Base-by-base conservation (phyloP, 2,888 invertebrate genomes). In the Calephelis perditalis region DNA sequence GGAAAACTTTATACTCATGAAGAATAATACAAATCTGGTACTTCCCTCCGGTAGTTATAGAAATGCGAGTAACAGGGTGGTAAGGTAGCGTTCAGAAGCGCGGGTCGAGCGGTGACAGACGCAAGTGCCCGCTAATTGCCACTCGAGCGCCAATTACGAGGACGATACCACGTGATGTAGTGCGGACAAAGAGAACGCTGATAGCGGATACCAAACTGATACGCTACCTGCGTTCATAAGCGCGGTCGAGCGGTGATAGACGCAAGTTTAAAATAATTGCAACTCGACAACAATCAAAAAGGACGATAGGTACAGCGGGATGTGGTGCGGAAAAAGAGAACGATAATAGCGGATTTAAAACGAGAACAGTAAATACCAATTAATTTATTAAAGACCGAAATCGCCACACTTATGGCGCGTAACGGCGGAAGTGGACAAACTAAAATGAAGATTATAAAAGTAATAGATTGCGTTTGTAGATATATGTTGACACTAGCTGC, bases 201-300 rank as follows among this genome's bases (percentile, higher is more conserved):
- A 57, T 15, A 56, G 64, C 62, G 58, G 59, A 61, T 64, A 61
- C 15, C 5, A 40, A 40, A 40, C 7, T 40, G 5, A 8, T 40
- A 40, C 4, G 26, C 26, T 26, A 26, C 3, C 4, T 26, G 52
- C 36, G 52, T 52, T 52, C 52, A 52, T 26, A 35, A 36, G 52
- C 52, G 52, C 15, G n/a, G 43, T 59, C 9, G n/a, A 40, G 43
- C 46, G 73, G 73, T 76, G 78, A 81, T 80, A 79, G 79, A 78
- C 77, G 75, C 77, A 74, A 83, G 81, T 76, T 79, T 73, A 72
- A 73, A 75, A 79, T 86, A 88, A 86, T 88, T 86, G 85, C 81
- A 85, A 83, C 86, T 86, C 75, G 73, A 82, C 81, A 78, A 76
- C 81, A 85, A 86, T 86, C 86, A 86, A 86, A 80, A 78, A 71